Evolutionary conservation across 2,113 vertebrate genomes (phyloP), one percentile per base, ranked within the genome.

Genomic region (Burhinus bistriatus): DNA sequence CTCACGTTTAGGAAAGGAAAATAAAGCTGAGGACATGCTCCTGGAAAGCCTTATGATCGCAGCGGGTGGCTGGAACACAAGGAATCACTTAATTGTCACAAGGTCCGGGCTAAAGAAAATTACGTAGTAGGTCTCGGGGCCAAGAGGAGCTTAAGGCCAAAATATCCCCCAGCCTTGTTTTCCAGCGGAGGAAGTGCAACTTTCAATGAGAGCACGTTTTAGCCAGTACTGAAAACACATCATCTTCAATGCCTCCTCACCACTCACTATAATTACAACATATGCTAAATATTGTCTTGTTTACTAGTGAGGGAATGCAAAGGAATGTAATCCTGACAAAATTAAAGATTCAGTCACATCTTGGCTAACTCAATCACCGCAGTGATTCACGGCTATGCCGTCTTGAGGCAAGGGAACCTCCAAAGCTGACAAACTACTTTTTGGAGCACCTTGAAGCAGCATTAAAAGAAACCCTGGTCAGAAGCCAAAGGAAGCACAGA

Each of bases 301-400:
- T 93, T 87, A 81, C 72, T 22, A 47, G 40, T 1, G 21, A 87
- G 55, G 79, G 82, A 92, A 91, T 6, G 58, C 75, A 80, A 44
- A 92, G 94, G 92, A 95, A 96, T 84, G 93, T 30, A 34, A 90
- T 29, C 82, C 57, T 61, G 91, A 84, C 65, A 93, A 77, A 91
- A 94, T 96, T 57, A 95, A 85, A 90, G 93, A 96, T 97, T 91
- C 89, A 23, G 70, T 73, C 77, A 42, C 93, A 68, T 82, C 91
- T 85, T 83, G 82, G 96, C 94, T 45, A 61, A 61, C 71, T 76
- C 5, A 15, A 86, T 86, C 51, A 21, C 61, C 5, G 10, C 3
- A 7, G 71, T 97, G 95, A 96, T 83, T 97, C 97, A 96, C 0
- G 32, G 78, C 91, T 91, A 7, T 78, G 72, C 92, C 89, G 82